Percentiles rank a stretch among this genome's conserved stretches.
Conservation (phyloP, 2,888 invertebrate genomes). For the Eristalinus aeneus region DNA sequence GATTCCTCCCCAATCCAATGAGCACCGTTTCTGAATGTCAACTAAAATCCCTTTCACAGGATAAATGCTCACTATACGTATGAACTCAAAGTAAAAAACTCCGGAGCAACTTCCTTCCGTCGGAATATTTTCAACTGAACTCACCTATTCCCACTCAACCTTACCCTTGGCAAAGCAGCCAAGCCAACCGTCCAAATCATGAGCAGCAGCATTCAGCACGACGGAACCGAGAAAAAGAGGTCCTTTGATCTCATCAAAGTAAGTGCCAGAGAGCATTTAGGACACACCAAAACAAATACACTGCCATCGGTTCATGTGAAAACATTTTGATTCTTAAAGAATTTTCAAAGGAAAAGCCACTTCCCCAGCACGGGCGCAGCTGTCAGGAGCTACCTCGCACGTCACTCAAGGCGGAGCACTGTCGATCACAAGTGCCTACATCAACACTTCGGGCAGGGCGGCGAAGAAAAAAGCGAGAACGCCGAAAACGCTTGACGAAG, state of each 20-base stretch:
- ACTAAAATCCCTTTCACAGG: background rate
- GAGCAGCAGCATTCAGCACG: background rate
- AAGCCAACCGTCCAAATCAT: background rate
- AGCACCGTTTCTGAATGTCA: slow-evolving; percentile 12
- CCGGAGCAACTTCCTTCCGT: background rate
- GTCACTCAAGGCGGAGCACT: slow-evolving; percentile 24
- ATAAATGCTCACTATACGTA: slow-evolving; percentile 21
- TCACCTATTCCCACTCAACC: background rate
- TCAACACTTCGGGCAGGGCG: slow-evolving; percentile 45
- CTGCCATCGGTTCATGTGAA: slow-evolving; percentile 23
- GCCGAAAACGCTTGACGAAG: slow-evolving; percentile 39
- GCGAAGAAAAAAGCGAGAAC: background rate
- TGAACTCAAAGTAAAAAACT: background rate
- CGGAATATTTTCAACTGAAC: background rate
- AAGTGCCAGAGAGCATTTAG: slow-evolving; percentile 43
- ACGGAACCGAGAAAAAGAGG: background rate
- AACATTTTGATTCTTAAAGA: slow-evolving; percentile 34
- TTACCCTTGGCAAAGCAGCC: background rate
- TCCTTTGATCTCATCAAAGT: slow-evolving; percentile 50
- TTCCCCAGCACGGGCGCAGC: background rate
- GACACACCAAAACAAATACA: background rate
- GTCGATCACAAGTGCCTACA: slow-evolving; percentile 58
- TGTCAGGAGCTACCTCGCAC: slow-evolving; percentile 22
- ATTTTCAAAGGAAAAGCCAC: slow-evolving; percentile 35
- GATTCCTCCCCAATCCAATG: background rate